These are phyloP conservation scores for Calliopum simillimum DNA, from an alignment of 2,888 invertebrate genomes.

Conservation along the genomic window DNA sequence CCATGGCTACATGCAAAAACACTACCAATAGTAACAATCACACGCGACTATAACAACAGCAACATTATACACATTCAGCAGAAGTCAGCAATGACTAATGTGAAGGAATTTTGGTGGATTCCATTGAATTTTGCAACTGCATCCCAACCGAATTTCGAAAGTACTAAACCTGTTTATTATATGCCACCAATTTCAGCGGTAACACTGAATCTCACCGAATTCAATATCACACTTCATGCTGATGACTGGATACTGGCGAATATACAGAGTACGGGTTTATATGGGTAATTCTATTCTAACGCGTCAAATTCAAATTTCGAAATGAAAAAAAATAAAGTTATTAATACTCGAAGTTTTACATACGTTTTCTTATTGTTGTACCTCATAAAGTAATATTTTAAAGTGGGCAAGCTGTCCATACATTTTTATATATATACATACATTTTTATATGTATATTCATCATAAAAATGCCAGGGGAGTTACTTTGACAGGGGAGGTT, in stretches of 20 bases:
- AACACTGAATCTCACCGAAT: conserved; percentile 33
- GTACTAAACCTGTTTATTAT: conserved; percentile 41
- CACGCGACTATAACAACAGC: conserved; percentile 64
- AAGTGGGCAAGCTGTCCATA: too few relatives aligned
- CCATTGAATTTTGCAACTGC: conserved; percentile 47
- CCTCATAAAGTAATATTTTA: too few relatives aligned
- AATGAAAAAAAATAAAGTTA: too few relatives aligned
- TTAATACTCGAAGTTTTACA: too few relatives aligned
- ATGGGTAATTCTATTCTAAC: too few relatives aligned
- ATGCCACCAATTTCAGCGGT: conserved; percentile 39
- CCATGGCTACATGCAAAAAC: conserved; percentile 72
- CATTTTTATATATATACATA: too few relatives aligned
- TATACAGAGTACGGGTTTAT: conserved; percentile 57
- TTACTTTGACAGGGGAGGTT: too few relatives aligned
- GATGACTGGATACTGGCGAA: conserved; percentile 51
- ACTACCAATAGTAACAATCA: conserved; percentile 70
- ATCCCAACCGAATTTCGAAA: conserved; percentile 37
- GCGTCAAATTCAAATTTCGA: too few relatives aligned
- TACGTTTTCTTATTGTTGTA: too few relatives aligned
- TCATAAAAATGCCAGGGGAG: too few relatives aligned
- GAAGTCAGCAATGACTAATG: conserved; percentile 27
- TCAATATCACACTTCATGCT: conserved; percentile 33
- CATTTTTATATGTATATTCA: too few relatives aligned
- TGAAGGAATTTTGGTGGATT: conserved; percentile 42
- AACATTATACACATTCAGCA: conserved; percentile 69